Base-by-base conservation (phyloP, 2,113 vertebrate species). In the Notarius quadriscutis region DNA sequence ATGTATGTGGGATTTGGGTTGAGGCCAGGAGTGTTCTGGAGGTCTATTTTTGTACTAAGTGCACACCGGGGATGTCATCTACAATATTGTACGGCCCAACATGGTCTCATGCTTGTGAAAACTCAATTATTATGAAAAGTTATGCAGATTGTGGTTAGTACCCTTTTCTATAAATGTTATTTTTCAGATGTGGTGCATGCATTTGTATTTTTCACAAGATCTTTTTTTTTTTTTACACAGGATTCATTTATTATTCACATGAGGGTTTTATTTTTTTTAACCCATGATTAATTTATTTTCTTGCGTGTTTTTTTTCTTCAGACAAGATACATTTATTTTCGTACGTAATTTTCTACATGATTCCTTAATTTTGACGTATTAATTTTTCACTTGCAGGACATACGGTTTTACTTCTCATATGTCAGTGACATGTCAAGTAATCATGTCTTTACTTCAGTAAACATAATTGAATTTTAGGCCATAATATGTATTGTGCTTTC, bases 1-100 rank as follows among this genome's bases (percentile, higher is more conserved):
- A 75, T 85, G 86, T 87, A 57, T 72, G 58, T 69, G 71, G 86
- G 86, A 57, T 87, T 83, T 78, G 86, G 84, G 81, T 85, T 78
- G 78, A 87, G 53, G 69, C 83, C 83, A 89, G 71, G 57, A 50
- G 4, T 87, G 69, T 82, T 51, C 83, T 86, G 63, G 63, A 55
- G 41, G 85, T 86, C 62, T 81, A 71, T 58, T 86, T 67, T 77
- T 81, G 51, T 27, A 67, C 77, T 81, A 71, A 69, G 78, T 71
- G 50, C 77, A 80, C 77, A 81, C 67, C 27, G 48, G 75, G 62
- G 85, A 79, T 67, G 53, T 58, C 85, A 81, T 57, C 62, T 81
- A 34, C 27, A 58, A 15, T 57, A 79, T 7, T 84, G 51, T 41
- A 72, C 5, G 18, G 27, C 18, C 53, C 55, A 81, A 71, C 27